Base-by-base conservation (phyloP, 2,113 vertebrate species). In the Salminus brasiliensis region DNA sequence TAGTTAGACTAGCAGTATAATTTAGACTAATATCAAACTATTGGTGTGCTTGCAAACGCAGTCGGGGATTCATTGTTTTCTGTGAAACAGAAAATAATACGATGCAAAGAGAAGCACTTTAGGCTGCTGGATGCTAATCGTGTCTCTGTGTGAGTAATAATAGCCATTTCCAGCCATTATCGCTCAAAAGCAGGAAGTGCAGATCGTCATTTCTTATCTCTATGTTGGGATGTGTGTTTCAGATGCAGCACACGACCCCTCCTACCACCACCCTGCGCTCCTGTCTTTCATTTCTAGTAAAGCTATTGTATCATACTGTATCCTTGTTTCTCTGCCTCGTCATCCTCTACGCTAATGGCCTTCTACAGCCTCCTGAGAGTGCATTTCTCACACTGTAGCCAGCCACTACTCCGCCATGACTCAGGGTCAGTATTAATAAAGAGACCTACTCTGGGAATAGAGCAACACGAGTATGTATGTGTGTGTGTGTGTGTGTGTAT, bases 361-460 rank as follows among this genome's bases (percentile, higher is more conserved):
- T 81, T 59, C 79, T 59, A 32, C 41, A 53, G 23, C 43, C 47
- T 78, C 83, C 79, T 71, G 16, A 41, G 79, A 75, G 83, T 74
- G 30, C 10, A 34, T 43, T 84, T 81, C 43, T 63, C 60, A 69
- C 43, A 63, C 55, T 74, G 36, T 74, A 63, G 73, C 70, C 49
- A 18, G 76, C 65, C 23, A 25, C 47, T 71, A n/a, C 65, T 47
- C 39, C 69, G 72, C 59, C 60, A 70, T 60, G 12, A 65, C 45
- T 78, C n/a, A 60, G 52, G 78, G 79, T 84, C 83, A 81, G 45
- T 74, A 68, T 78, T 81, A 81, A 81, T 81, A 81, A 81, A 84
- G 72, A 75, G 18, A 78, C 72, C 36, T 55, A 4, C 27, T 74
- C 29, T 62, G 65, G 66, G 59, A 81, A 63, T 69, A 71, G 55